A percentile compares a stretch with the other conserved stretches of the same genome.
phyloP scores from a whole-genome alignment of 92 coral and sea anemone species.

The Parazoanthus swiftii region DNA sequence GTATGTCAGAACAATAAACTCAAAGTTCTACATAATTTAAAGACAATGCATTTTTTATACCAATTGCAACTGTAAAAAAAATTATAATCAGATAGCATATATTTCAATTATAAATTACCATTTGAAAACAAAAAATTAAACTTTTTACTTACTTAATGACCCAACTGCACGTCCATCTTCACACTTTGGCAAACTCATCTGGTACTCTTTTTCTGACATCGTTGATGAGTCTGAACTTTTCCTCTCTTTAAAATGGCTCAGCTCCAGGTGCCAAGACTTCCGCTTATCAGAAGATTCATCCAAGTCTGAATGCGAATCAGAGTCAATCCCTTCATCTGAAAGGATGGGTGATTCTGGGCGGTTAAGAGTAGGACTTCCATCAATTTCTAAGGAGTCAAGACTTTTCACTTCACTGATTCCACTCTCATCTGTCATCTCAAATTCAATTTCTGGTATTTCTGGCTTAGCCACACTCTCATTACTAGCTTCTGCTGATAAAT shows the following conservation, averaged over 20 bases:
- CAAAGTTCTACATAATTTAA: too few relatives aligned
- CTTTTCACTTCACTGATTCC: slow-evolving; percentile 67
- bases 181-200: slow-evolving; percentile 9
- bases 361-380: slow-evolving; percentile 33
- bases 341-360: slow-evolving; percentile 50
- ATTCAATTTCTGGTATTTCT: slow-evolving; percentile 63
- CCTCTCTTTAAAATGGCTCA: slow-evolving; percentile 56
- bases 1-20: too few relatives aligned
- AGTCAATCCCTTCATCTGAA: slow-evolving; percentile 75
- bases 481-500: background rate
- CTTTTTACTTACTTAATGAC: background rate
- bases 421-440: slow-evolving; percentile 71
- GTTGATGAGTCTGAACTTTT: slow-evolving; percentile 85
- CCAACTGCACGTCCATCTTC: background rate
- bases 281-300: slow-evolving; percentile 51
- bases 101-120: background rate
- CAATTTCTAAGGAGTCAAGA: slow-evolving; percentile 62
- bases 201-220: slow-evolving; percentile 76
- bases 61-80: too few relatives aligned
- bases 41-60: too few relatives aligned
- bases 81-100: background rate
- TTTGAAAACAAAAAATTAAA: too few relatives aligned
- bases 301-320: slow-evolving; percentile 75
- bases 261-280: slow-evolving; percentile 56
- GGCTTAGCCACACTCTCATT: slow-evolving; percentile 3